A percentile compares a stretch with the other conserved stretches of the same genome.
Conservation (phyloP, 2,888 invertebrate species). For the Drosophila macrothrix region DNA sequence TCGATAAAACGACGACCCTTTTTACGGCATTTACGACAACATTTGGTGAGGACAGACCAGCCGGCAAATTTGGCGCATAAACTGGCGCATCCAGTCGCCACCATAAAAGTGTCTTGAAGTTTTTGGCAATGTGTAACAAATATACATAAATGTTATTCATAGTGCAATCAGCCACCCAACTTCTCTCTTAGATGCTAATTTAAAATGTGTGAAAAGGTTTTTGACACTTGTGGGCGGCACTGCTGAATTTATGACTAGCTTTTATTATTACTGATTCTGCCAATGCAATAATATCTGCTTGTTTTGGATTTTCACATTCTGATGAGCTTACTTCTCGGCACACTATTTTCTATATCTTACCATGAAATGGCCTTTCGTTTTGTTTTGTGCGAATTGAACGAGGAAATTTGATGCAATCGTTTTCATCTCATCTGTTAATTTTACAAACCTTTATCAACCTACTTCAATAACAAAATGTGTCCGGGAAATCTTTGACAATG, state of each 20-base stretch:
- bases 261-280: neutral
- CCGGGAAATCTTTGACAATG: neutral
- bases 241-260: slow-evolving; percentile 40
- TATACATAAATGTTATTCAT: slow-evolving; percentile 56
- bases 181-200: slow-evolving; percentile 1
- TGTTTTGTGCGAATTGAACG: neutral
- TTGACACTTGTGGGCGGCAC: slow-evolving; percentile 43
- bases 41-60: slow-evolving; percentile 36
- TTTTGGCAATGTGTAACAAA: slow-evolving; percentile 62
- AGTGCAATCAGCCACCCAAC: slow-evolving; percentile 21
- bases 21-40: slow-evolving; percentile 35
- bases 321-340: neutral
- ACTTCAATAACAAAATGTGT: neutral
- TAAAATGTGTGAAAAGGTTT: slow-evolving; percentile 63
- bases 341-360: neutral
- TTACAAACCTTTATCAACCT: neutral
- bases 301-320: neutral
- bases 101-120: slow-evolving; percentile 54
- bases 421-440: too few relatives aligned
- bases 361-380: neutral
- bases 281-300: neutral
- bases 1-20: slow-evolving; percentile 59
- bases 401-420: neutral
- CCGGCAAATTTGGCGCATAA: slow-evolving; percentile 67
- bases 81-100: slow-evolving; percentile 62